phyloP scores from a whole-genome alignment of 2,888 invertebrate genomes.

The Drosophila nigricruria region DNA sequence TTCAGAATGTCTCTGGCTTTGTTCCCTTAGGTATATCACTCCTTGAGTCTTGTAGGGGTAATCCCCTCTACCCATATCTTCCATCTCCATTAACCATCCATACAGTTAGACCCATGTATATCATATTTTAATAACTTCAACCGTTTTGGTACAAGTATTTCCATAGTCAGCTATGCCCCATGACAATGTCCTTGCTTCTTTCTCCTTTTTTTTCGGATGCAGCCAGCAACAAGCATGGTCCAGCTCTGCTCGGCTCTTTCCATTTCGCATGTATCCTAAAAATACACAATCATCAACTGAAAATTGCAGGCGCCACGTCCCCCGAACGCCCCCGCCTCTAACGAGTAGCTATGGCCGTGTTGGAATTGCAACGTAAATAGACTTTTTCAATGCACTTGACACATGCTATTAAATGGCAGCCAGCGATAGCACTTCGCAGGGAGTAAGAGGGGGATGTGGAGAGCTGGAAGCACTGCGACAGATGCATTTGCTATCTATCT shows the following conservation, averaged over 20 bases:
- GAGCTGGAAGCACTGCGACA: conserved; percentile 21
- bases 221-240: conserved; percentile 2
- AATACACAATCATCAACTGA: conserved; percentile 41
- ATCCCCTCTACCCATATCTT: not conserved
- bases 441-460: not conserved
- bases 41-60: too few relatives aligned
- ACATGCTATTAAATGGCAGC: conserved; percentile 80
- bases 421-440: conserved; percentile 44
- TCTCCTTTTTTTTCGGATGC: not conserved
- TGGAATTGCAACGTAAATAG: conserved; percentile 79
- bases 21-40: too few relatives aligned
- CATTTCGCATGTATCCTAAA: conserved; percentile 16
- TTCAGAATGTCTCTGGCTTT: too few relatives aligned
- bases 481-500: conserved; percentile 46
- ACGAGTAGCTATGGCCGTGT: conserved; percentile 18
- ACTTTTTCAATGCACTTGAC: conserved; percentile 82
- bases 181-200: not conserved
- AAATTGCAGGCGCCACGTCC: conserved; percentile 23
- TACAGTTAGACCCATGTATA: too few relatives aligned
- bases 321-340: not conserved
- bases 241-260: conserved; percentile 4
- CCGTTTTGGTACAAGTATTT: not conserved
- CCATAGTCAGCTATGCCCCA: not conserved
- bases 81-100: not conserved
- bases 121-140: not conserved